Evolutionary conservation across 2,888 invertebrate species (phyloP), one percentile per base, ranked within the genome.

Genomic region (Agapostemon virescens): DNA sequence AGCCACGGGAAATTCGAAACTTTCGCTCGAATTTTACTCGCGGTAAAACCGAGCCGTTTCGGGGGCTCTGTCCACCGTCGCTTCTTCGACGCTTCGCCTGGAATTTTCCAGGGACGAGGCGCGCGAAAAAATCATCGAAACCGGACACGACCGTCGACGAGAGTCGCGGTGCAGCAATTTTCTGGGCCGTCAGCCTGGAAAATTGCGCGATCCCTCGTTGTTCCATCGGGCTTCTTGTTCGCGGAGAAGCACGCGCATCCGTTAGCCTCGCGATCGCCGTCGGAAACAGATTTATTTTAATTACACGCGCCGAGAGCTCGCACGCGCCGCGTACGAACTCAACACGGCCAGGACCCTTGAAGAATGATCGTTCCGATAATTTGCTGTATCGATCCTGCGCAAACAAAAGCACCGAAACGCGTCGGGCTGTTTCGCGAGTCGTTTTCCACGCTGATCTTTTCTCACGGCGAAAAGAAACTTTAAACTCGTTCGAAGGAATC

Each of bases 151-250:
- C 30, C 67, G 61, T 68, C 66, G 69, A 75, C 63, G 58, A 40
- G 52, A 5, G 52, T 80, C 76, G 75, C 49, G n/a, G n/a, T 81
- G 85, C 85, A 82, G 85, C 89, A 85, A 90, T 90, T 90, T 90
- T 89, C 90, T 79, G 87, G 84, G 42, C 85, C 89, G 87, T 89
- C 85, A 86, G 83, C 82, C 84, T 79, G 87, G 90, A 90, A 90
- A 90, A 90, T 90, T 90, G 87, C 87, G 84, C 69, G 77, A 82
- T 81, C 83, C 78, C 68, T 63, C 70, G 52, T 49, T 71, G 52
- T 49, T 77, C 30, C n/a, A 17, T 63, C 61, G 40, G 45, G 49
- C 49, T 77, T 70, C 69, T 81, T 80, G 77, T 73, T 61, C 33
- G 15, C 42, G 11, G n/a, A 23, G 55, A 2, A n/a, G n/a, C n/a